These are phyloP conservation scores for Anas capensis DNA, from an alignment of 2,797 vertebrate species.

Conservation along the genomic window DNA sequence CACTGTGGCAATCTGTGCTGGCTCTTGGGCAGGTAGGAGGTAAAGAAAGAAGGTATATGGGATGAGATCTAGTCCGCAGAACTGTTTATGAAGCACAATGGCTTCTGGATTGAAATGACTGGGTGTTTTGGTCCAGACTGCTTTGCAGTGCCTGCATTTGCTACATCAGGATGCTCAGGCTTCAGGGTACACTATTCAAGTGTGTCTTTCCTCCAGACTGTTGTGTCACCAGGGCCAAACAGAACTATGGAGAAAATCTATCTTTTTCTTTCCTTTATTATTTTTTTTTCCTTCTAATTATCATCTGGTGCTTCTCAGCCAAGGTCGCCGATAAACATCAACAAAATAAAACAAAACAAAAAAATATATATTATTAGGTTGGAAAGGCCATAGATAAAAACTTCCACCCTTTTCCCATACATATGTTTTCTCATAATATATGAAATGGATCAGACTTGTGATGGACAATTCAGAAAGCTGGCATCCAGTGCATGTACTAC, in stretches of 20 bases:
- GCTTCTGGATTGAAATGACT: slow-evolving; percentile 11
- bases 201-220: neutral
- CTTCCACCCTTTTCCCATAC: neutral
- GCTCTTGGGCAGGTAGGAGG: slow-evolving; percentile 4
- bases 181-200: slow-evolving; percentile 35
- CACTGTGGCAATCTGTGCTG: slow-evolving; percentile 17
- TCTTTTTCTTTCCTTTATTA: neutral
- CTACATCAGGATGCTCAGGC: neutral
- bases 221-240: neutral
- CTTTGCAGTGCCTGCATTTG: neutral
- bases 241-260: neutral
- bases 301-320: slow-evolving; percentile 30
- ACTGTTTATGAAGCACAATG: neutral
- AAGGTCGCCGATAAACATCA: slow-evolving; percentile 42
- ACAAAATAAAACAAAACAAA: slow-evolving; percentile 22
- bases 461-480: neutral
- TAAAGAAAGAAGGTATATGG: neutral
- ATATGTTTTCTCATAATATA: neutral
- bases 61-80: neutral
- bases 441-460: neutral
- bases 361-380: slow-evolving; percentile 23
- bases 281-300: slow-evolving; percentile 49
- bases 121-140: slow-evolving; percentile 1
- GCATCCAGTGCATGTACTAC: neutral
- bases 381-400: neutral